These are phyloP conservation scores for Megalonaias nervosa DNA, from an alignment of 1,140 invertebrate species.

Conservation along the genomic window DNA sequence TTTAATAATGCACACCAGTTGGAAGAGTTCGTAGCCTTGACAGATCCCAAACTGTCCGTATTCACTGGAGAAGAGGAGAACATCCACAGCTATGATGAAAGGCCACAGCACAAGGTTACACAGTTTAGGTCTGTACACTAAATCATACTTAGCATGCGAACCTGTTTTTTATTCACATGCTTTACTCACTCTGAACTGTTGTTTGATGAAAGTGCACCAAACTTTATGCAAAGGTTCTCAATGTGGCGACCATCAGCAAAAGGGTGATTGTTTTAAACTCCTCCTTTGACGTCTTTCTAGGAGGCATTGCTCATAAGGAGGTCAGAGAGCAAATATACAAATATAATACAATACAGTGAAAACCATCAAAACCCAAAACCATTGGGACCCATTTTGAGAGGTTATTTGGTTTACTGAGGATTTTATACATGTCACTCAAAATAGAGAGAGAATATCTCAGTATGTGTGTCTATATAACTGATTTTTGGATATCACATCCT, in stretches of 20 bases:
- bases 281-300: not conserved
- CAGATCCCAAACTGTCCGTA: conserved; percentile 82
- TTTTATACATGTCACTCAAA: too few species aligned
- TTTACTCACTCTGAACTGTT: not conserved
- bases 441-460: too few species aligned
- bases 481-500: too few species aligned
- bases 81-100: conserved; percentile 74
- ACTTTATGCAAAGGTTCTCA: not conserved
- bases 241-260: not conserved
- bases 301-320: not conserved
- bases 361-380: too few species aligned
- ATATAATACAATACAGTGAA: too few species aligned
- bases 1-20: conserved; percentile 42
- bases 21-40: conserved; percentile 82
- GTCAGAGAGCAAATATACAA: too few species aligned
- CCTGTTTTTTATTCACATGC: not conserved
- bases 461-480: too few species aligned
- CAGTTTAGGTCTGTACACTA: conserved; percentile 66
- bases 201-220: not conserved
- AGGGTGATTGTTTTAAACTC: not conserved
- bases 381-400: too few species aligned
- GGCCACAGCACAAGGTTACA: conserved; percentile 80
- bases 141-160: not conserved
- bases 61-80: conserved; percentile 77
- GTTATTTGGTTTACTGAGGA: too few species aligned